Evolutionary conservation across 2,113 vertebrate genomes (phyloP).

Genomic region (Hipposideros armiger): DNA sequence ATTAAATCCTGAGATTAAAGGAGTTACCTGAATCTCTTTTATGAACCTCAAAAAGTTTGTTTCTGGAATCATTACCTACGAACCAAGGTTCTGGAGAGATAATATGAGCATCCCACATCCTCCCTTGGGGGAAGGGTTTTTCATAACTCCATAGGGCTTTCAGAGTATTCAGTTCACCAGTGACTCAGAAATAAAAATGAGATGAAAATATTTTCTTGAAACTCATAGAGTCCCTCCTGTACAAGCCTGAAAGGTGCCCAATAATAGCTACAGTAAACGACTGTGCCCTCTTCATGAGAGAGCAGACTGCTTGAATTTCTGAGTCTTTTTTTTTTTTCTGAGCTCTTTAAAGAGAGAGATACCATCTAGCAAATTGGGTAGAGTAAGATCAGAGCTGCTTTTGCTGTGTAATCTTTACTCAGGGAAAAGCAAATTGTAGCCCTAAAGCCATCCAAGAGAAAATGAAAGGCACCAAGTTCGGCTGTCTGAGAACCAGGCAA

Average conservation of each 20-base stretch:
- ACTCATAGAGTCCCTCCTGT: neutral
- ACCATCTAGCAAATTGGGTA: conserved; percentile 46
- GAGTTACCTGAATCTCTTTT: neutral
- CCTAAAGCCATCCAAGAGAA: neutral
- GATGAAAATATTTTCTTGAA: conserved; percentile 52
- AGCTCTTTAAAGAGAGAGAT: conserved; percentile 56
- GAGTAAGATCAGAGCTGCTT: conserved; percentile 32
- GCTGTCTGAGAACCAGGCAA: conserved; percentile 30
- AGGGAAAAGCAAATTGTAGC: conserved; percentile 45
- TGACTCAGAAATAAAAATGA: conserved; percentile 30
- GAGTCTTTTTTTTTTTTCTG: neutral
- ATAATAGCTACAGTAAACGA: neutral
- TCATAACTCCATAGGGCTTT: neutral
- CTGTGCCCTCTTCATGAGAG: neutral
- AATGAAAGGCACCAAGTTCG: neutral
- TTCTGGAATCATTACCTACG: neutral
- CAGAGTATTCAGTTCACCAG: neutral
- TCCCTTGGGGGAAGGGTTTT: neutral
- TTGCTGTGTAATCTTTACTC: conserved; percentile 27
- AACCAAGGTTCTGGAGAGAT: neutral
- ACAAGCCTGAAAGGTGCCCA: neutral
- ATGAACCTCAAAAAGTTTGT: conserved; percentile 8
- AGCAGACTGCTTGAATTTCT: conserved; percentile 34
- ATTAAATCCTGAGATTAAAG: neutral
- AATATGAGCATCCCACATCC: neutral